phyloP scores from a whole-genome alignment of 2,888 invertebrate genomes.

The Linyphia triangularis region DNA sequence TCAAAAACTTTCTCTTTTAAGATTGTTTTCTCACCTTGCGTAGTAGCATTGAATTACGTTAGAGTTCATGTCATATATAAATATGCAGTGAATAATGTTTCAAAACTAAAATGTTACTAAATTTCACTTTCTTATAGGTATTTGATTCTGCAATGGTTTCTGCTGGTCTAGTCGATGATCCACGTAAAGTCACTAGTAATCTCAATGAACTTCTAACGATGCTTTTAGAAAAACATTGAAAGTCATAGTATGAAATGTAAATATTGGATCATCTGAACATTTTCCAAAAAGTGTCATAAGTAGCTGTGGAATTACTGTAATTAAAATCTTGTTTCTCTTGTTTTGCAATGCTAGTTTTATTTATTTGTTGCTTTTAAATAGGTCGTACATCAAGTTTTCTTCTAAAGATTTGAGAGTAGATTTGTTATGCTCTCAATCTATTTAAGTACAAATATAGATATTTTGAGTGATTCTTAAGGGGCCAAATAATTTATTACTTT shows the following conservation, averaged over 20 bases:
- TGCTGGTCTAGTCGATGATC: constrained; percentile 95
- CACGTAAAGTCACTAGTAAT: constrained; percentile 89
- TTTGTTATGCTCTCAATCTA: no score
- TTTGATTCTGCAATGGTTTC: constrained; percentile 97
- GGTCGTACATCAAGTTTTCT: no score
- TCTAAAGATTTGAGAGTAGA: no score
- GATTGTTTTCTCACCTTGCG: not conserved
- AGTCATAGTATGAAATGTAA: not conserved
- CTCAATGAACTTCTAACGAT: constrained; percentile 92
- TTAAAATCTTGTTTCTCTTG: no score
- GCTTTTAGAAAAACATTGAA: constrained; percentile 88
- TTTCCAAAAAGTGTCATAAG: not conserved
- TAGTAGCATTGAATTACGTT: not conserved
- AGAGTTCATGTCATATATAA: not conserved
- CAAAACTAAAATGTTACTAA: not conserved
- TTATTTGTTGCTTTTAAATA: not conserved
- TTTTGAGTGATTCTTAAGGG: no score
- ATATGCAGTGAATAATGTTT: not conserved
- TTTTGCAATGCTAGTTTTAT: not conserved
- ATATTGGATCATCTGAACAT: not conserved
- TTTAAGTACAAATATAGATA: no score
- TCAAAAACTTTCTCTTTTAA: not conserved
- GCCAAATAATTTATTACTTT: no score
- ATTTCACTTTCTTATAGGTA: constrained; percentile 82
- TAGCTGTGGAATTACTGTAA: no score